phyloP scores from a whole-genome alignment of 2,113 vertebrate species.

The Amphiprion percula region DNA sequence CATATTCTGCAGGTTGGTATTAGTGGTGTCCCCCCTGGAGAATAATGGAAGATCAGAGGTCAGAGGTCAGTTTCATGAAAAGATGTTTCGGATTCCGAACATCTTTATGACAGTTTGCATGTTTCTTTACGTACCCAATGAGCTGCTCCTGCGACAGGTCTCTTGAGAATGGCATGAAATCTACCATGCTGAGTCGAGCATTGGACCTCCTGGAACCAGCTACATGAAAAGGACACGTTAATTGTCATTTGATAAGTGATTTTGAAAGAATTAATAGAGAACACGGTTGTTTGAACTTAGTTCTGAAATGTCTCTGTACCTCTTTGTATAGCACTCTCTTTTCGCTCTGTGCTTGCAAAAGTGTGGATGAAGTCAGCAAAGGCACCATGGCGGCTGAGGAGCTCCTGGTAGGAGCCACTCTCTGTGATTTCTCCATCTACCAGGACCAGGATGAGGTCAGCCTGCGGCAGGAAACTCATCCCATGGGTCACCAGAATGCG shows the following conservation, averaged over 20 bases:
- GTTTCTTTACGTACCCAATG: conserved; percentile 76
- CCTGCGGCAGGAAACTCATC: conserved; percentile 89
- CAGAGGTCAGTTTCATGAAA: conserved; percentile 48
- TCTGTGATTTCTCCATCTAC: conserved; percentile 91
- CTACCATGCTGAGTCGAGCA: conserved; percentile 84
- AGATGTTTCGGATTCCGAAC: conserved; percentile 12
- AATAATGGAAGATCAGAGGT: conserved; percentile 17
- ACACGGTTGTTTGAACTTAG: no score
- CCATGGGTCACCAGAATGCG: conserved; percentile 94
- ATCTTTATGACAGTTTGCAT: not conserved
- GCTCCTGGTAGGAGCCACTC: conserved; percentile 92
- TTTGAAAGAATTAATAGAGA: not conserved
- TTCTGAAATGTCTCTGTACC: conserved; percentile 58
- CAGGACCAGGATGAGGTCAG: conserved; percentile 90
- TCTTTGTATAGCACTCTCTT: conserved; percentile 82
- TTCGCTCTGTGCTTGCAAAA: conserved; percentile 82
- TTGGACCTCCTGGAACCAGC: conserved; percentile 85
- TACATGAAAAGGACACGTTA: conserved; percentile 17
- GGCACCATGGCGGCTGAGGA: conserved; percentile 88
- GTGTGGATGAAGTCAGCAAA: conserved; percentile 91
- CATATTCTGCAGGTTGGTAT: conserved; percentile 84
- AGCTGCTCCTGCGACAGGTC: conserved; percentile 87
- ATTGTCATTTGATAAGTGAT: not conserved
- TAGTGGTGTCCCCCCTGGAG: conserved; percentile 84
- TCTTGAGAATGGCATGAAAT: conserved; percentile 86